These are phyloP conservation scores for Solea senegalensis DNA, from an alignment of 2,113 vertebrate species.

Conservation along the genomic window DNA sequence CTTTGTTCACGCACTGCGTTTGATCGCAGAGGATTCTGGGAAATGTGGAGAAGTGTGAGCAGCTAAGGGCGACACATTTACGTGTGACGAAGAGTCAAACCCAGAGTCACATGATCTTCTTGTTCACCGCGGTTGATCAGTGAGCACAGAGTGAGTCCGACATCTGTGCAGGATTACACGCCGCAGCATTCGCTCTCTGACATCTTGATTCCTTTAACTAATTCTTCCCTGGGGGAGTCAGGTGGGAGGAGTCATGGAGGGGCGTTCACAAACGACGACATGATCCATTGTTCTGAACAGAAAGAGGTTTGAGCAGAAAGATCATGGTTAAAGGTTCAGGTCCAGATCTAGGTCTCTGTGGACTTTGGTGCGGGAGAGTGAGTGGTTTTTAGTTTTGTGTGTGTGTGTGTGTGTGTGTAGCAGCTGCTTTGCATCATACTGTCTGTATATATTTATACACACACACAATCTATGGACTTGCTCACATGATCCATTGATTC, in stretches of 20 bases:
- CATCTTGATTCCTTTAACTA: conserved; percentile 53
- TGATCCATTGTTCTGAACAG: not conserved
- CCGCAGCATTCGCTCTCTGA: conserved; percentile 41
- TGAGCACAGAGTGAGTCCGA: not conserved
- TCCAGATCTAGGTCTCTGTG: no score
- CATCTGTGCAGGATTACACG: conserved; percentile 60
- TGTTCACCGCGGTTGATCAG: not conserved
- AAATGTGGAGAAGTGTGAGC: not conserved
- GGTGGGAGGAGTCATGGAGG: conserved; percentile 3
- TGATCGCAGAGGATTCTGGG: not conserved
- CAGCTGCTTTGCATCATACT: conserved; percentile 58
- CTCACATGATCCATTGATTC: conserved; percentile 2
- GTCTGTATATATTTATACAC: conserved; percentile 9
- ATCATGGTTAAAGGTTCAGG: no score
- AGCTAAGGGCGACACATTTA: not conserved
- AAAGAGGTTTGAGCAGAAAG: no score
- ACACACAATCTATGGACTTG: conserved; percentile 40
- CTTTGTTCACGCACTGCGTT: not conserved
- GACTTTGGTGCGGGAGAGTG: no score
- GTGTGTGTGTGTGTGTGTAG: no score
- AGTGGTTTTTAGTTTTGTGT: no score
- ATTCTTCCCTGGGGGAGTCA: conserved; percentile 6
- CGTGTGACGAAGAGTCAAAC: not conserved
- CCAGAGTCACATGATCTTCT: not conserved
- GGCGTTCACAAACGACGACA: conserved; percentile 32